These are phyloP conservation scores for Drosophila biarmipes DNA, from an alignment of 1,140 invertebrate species.

Conservation along the genomic window DNA sequence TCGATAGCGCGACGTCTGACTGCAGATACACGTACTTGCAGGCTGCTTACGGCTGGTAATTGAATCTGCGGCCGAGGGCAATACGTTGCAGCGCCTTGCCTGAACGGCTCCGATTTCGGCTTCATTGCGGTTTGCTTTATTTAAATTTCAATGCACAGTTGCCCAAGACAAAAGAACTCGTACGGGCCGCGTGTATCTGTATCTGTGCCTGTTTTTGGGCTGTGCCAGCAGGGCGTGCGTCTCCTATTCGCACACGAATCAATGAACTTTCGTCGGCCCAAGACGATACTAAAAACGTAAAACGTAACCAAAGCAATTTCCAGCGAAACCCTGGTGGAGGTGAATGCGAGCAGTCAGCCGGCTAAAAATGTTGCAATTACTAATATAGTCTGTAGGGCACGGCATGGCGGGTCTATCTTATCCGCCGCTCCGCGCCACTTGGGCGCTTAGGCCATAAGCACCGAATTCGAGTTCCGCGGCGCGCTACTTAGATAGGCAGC, in stretches of 20 bases:
- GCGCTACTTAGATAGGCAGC: slow-evolving; percentile 46
- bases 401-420: slow-evolving; percentile 44
- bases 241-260: slow-evolving; percentile 43
- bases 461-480: slow-evolving; percentile 15
- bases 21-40: not conserved
- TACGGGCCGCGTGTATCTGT: not conserved
- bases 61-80: slow-evolving; percentile 32
- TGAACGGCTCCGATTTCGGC: slow-evolving; percentile 63
- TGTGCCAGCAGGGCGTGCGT: slow-evolving; percentile 24
- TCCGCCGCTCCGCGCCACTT: slow-evolving; percentile 39
- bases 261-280: slow-evolving; percentile 56
- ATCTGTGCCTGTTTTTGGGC: slow-evolving; percentile 5
- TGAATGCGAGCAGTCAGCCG: slow-evolving; percentile 46
- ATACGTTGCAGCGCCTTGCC: slow-evolving; percentile 57
- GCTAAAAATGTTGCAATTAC: slow-evolving; percentile 71
- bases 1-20: not conserved
- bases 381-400: slow-evolving; percentile 30
- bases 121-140: slow-evolving; percentile 63
- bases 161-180: slow-evolving; percentile 4
- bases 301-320: slow-evolving; percentile 19
- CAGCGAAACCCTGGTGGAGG: slow-evolving; percentile 25
- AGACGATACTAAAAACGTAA: not conserved
- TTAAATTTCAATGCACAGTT: slow-evolving; percentile 59
- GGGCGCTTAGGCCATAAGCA: slow-evolving; percentile 36
- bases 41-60: slow-evolving; percentile 33